A percentile compares a stretch with the other conserved stretches of the same genome.
These are phyloP conservation scores for Siniperca undulata DNA, from an alignment of 2,797 vertebrate species.

Conservation along the genomic window DNA sequence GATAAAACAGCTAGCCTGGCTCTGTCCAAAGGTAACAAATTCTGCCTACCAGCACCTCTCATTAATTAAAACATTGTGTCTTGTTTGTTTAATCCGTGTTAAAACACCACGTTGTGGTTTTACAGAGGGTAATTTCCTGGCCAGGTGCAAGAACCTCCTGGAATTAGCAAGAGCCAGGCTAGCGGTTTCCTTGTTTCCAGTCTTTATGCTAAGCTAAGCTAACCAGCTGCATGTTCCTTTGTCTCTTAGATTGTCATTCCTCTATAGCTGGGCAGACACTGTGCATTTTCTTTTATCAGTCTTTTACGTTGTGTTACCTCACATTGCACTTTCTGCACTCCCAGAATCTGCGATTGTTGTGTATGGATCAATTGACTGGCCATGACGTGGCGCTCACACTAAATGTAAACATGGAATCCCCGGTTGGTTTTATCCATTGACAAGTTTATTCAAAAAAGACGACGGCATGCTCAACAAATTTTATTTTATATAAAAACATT, in stretches of 20 bases:
- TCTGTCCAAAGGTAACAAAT: background rate
- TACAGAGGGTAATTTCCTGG: background rate
- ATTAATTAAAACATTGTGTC: too few species aligned
- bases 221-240: background rate
- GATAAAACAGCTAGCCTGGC: background rate
- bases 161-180: background rate
- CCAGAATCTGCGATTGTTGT: too few species aligned
- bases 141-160: background rate
- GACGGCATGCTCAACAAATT: too few species aligned
- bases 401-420: too few species aligned
- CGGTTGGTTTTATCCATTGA: too few species aligned
- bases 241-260: background rate
- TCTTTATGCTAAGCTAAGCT: too few species aligned
- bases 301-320: constrained; percentile 13
- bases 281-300: background rate
- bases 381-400: too few species aligned
- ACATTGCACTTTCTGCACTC: background rate
- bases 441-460: too few species aligned
- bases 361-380: too few species aligned
- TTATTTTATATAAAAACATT: too few species aligned
- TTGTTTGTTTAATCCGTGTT: background rate
- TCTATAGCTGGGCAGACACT: background rate
- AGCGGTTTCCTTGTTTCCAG: too few species aligned
- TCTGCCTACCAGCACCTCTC: too few species aligned
- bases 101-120: background rate